A percentile compares a stretch with the other conserved stretches of the same genome.
Evolutionary conservation across 2,888 invertebrate genomes (phyloP).

Genomic region (Tetranychus truncatus): DNA sequence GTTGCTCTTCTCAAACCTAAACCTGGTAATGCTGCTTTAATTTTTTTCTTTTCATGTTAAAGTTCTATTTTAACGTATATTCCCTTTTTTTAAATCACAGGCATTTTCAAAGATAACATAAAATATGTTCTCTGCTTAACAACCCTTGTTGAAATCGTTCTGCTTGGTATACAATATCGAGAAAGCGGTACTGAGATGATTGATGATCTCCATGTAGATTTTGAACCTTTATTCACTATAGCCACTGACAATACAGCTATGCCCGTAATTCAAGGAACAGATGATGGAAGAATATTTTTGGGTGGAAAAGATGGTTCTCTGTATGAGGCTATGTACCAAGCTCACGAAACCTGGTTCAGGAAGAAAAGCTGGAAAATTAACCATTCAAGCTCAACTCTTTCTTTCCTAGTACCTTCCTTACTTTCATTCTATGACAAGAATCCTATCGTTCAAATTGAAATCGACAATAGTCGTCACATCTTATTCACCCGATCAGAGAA

Average conservation of each 20-base stretch:
- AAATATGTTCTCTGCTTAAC: constrained; percentile 75
- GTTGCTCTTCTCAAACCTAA: constrained; percentile 74
- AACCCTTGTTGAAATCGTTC: constrained; percentile 81
- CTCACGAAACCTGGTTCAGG: constrained; percentile 55
- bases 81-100: constrained; percentile 31
- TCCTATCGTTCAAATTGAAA: constrained; percentile 59
- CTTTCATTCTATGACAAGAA: constrained; percentile 70
- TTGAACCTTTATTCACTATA: constrained; percentile 74
- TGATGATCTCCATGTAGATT: constrained; percentile 67
- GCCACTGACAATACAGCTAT: constrained; percentile 74
- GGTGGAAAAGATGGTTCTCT: constrained; percentile 84
- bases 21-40: constrained; percentile 33
- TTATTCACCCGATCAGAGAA: constrained; percentile 75
- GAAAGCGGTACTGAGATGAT: constrained; percentile 15
- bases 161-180: constrained; percentile 51
- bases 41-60: background rate
- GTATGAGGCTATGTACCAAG: constrained; percentile 79
- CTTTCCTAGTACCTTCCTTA: constrained; percentile 73
- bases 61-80: background rate
- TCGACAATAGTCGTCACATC: constrained; percentile 73
- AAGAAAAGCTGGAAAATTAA: constrained; percentile 81
- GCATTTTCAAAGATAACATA: constrained; percentile 73
- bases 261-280: constrained; percentile 58
- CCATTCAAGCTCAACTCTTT: constrained; percentile 68
- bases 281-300: constrained; percentile 72